A percentile compares a stretch with the other conserved stretches of the same genome.
phyloP scores from a whole-genome alignment of 1,140 invertebrate species.

The Meloidogyne exigua region DNA sequence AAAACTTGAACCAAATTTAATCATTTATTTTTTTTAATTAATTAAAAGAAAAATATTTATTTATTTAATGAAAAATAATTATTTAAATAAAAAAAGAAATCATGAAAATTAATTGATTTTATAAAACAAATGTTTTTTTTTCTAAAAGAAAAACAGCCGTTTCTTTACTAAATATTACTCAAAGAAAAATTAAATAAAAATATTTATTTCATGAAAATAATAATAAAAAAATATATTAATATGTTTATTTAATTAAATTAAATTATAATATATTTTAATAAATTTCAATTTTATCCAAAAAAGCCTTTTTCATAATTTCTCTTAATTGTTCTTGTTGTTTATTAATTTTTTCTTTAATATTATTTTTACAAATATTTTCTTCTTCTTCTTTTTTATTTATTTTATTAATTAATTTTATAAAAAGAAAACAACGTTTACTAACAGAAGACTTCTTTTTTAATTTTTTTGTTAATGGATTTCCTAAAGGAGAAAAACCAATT shows the following conservation, averaged over 20 bases:
- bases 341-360: too few relatives aligned
- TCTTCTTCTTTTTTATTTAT: conserved; percentile 1
- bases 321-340: background rate
- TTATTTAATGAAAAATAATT: too few relatives aligned
- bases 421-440: background rate
- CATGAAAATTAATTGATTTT: too few relatives aligned
- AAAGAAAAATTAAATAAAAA: too few relatives aligned
- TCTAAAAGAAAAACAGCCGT: too few relatives aligned
- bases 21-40: background rate
- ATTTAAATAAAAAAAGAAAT: too few relatives aligned
- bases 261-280: background rate
- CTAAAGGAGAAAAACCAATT: background rate
- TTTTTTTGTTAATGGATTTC: conserved; percentile 2
- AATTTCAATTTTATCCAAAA: background rate
- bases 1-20: conserved; percentile 22
- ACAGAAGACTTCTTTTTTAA: background rate
- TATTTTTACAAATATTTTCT: background rate
- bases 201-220: too few relatives aligned
- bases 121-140: too few relatives aligned
- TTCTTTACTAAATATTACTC: too few relatives aligned
- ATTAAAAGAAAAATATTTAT: background rate
- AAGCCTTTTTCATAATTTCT: background rate
- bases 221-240: background rate
- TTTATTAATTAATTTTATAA: conserved; percentile 6
- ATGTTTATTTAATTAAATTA: background rate